Conservation (phyloP, 30 jellyfish, hydroid and myxozoan species). For the Rhopilema esculentum region DNA sequence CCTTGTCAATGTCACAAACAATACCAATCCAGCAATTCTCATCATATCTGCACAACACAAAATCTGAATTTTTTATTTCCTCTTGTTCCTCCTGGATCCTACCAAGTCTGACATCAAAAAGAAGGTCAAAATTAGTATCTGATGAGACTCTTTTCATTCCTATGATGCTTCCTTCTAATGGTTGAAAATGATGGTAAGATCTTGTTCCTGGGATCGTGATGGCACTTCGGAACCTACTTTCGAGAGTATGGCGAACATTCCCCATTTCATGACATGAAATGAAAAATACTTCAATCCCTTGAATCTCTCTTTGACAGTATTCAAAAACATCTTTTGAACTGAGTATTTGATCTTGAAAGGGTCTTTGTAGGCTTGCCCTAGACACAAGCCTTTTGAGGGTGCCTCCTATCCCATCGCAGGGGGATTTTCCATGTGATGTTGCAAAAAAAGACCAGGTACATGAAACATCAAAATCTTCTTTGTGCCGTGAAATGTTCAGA, state of each 20-base stretch:
- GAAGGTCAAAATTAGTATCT: background rate
- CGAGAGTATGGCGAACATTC: slow-evolving; percentile 8
- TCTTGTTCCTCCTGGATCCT: background rate
- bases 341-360: slow-evolving; percentile 22
- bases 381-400: slow-evolving; percentile 65
- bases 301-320: slow-evolving; percentile 40
- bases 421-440: slow-evolving; percentile 77
- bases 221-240: slow-evolving; percentile 32
- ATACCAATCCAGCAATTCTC: slow-evolving; percentile 33
- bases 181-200: slow-evolving; percentile 51
- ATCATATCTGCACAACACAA: slow-evolving; percentile 31
- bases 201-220: slow-evolving; percentile 76
- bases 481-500: slow-evolving; percentile 58
- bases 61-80: background rate
- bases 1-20: slow-evolving; percentile 7
- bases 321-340: slow-evolving; percentile 34
- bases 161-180: slow-evolving; percentile 20
- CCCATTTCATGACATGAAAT: slow-evolving; percentile 32
- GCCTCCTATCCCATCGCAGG: slow-evolving; percentile 83
- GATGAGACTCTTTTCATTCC: background rate
- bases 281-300: slow-evolving; percentile 41
- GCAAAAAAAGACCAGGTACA: slow-evolving; percentile 80
- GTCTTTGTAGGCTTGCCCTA: slow-evolving; percentile 65
- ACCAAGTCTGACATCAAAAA: background rate
- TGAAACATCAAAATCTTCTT: slow-evolving; percentile 43